Conservation (phyloP, 2,797 vertebrate species). For the Acanthurus lineatus region DNA sequence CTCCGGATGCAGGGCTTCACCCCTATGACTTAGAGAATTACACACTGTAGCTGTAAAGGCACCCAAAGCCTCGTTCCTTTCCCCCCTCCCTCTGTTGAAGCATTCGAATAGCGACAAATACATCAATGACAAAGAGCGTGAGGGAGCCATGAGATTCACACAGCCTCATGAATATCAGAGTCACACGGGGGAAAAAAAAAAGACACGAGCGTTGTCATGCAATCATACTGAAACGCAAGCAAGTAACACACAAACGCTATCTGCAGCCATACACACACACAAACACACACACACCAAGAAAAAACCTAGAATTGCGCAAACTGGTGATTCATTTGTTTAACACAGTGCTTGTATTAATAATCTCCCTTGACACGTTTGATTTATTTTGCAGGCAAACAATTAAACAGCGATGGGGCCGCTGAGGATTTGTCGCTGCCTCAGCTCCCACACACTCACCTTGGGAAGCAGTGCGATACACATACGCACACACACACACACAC, state of each 20-base stretch:
- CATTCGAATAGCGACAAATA: constrained; percentile 46
- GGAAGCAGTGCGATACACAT: constrained; percentile 31
- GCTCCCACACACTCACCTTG: constrained; percentile 60
- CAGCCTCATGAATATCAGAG: constrained; percentile 60
- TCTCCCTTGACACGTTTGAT: constrained; percentile 82
- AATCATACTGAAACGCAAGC: constrained; percentile 29
- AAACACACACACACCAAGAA: constrained; percentile 10
- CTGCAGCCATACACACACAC: constrained; percentile 6
- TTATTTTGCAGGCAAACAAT: constrained; percentile 86
- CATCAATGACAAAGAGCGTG: constrained; percentile 56
- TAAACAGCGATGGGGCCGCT: constrained; percentile 71
- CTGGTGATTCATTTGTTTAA: constrained; percentile 80
- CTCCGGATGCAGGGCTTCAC: constrained; percentile 50
- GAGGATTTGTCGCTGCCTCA: constrained; percentile 74
- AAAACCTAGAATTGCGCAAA: constrained; percentile 55
- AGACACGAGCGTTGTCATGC: constrained; percentile 15
- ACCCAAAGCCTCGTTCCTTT: constrained; percentile 44
- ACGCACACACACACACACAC: constrained; percentile 9
- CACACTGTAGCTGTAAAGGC: constrained; percentile 41
- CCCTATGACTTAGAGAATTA: constrained; percentile 49
- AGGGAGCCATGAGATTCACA: constrained; percentile 26
- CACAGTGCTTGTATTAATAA: constrained; percentile 80
- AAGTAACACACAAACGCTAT: constrained; percentile 23
- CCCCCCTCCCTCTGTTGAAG: constrained; percentile 23
- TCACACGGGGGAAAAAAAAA: constrained; percentile 9